Evolutionary conservation across 2,113 vertebrate genomes (phyloP).

Genomic region (Clarias batrachus): DNA sequence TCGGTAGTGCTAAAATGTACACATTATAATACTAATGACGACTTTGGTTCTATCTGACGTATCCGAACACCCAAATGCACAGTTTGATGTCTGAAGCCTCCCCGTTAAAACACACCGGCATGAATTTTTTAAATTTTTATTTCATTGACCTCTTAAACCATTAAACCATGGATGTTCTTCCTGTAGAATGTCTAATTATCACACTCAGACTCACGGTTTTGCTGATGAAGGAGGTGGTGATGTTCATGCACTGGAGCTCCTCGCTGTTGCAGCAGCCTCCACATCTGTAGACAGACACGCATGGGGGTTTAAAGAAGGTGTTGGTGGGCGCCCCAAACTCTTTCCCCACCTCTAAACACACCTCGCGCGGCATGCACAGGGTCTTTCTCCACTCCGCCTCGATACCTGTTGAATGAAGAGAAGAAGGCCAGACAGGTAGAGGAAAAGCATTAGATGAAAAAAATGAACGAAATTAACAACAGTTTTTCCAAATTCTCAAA

Average conservation of each 20-base stretch:
- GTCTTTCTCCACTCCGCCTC: constrained; percentile 98
- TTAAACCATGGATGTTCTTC: neutral
- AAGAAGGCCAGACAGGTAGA: constrained; percentile 66
- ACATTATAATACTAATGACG: no score
- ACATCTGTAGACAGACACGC: constrained; percentile 99
- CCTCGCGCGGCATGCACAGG: constrained; percentile 93
- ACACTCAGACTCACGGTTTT: constrained; percentile 84
- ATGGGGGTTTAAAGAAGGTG: constrained; percentile 99
- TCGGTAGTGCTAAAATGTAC: no score
- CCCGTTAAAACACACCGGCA: no score
- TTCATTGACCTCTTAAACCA: no score
- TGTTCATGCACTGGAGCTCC: constrained; percentile 92
- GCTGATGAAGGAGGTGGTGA: constrained; percentile 92
- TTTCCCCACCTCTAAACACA: constrained; percentile 97
- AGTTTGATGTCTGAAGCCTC: no score
- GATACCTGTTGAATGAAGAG: constrained; percentile 86
- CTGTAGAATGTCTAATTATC: neutral
- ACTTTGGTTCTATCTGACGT: no score
- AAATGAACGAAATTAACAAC: neutral
- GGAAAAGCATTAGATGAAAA: constrained; percentile 45
- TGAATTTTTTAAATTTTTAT: no score
- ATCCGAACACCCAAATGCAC: no score
- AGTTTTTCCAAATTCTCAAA: neutral
- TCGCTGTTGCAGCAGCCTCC: constrained; percentile 98
- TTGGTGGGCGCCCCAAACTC: constrained; percentile 97